phyloP scores from a whole-genome alignment of 2,797 vertebrate genomes.

The Propithecus perrieri region DNA sequence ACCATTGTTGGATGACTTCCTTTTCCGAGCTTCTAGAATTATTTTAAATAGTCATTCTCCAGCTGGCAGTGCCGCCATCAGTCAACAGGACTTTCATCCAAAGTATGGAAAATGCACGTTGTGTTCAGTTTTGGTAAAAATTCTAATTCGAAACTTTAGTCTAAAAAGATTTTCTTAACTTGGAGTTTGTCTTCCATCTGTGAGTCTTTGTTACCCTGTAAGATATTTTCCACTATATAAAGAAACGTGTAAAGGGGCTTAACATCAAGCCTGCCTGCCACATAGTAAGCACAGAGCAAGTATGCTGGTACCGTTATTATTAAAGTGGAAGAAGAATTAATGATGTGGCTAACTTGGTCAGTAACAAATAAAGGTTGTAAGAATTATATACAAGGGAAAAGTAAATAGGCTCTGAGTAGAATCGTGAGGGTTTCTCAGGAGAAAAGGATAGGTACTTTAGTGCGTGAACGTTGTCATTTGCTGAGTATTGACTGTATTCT shows the following conservation, averaged over 20 bases:
- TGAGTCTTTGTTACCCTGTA: slow-evolving; percentile 65
- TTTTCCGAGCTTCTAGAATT: slow-evolving; percentile 99
- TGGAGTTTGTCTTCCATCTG: slow-evolving; percentile 52
- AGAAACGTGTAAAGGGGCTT: slow-evolving; percentile 3
- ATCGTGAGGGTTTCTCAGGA: not conserved
- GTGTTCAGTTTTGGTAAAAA: slow-evolving; percentile 82
- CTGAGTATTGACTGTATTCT: not conserved
- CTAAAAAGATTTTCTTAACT: slow-evolving; percentile 60
- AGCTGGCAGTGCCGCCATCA: slow-evolving; percentile 92
- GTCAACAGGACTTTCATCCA: slow-evolving; percentile 97
- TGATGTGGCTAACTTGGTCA: not conserved
- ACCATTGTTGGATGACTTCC: slow-evolving; percentile 98
- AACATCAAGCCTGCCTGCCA: not conserved
- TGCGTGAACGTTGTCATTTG: not conserved
- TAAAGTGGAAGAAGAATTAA: not conserved
- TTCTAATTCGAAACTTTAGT: slow-evolving; percentile 75
- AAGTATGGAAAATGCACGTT: slow-evolving; percentile 90
- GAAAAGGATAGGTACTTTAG: not conserved
- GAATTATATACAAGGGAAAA: not conserved
- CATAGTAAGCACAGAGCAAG: not conserved
- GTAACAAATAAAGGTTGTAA: not conserved
- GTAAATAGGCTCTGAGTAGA: not conserved
- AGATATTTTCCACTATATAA: not conserved
- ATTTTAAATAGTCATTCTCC: slow-evolving; percentile 98
- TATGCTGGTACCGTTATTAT: not conserved